Base-by-base conservation (phyloP, 1,140 invertebrate genomes). In the Medauroidea extradentata region DNA sequence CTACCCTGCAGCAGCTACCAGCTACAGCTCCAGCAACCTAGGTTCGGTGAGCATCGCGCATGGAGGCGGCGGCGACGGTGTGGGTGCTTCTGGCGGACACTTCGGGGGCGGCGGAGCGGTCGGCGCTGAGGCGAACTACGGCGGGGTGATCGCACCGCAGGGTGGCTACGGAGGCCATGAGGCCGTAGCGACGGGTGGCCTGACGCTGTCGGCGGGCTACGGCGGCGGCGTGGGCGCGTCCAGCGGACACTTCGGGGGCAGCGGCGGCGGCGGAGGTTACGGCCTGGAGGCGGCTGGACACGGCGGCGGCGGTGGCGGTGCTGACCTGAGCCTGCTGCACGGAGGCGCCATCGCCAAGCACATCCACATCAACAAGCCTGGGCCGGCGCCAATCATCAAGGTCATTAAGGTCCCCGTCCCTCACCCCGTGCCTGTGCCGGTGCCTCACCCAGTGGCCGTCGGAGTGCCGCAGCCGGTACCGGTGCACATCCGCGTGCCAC, bases 401-500 rank as follows among this genome's bases (percentile, higher is more conserved):
- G 60, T 64, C 0, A 42, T 67, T 1, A 57, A 59, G 0, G 61
- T 67, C 0, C 60, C 63, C 2, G 65, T 68, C 2, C 67, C 67
- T 2, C 59, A 68, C 14, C 63, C 63, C n/a, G 58, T 68, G 14
- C 65, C 65, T 2, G 64, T 67, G 42, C 63, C 63, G 8, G 60
- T 64, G 2, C 65, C 65, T 18, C 60, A 62, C 4, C 60, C 65
- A 19, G 58, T 66, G 16, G 49, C 63, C 27, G 61, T 66, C 3
- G 53, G 53, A 2, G 59, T 64, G 0, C 62, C 65, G 2, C 59
- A 61, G 13, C 59, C 59, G 1, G 43, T 41, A n/a, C 16, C 58
- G 8, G 58, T 60, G 38, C 51, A 60, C 51, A n/a, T 60, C 2
- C 39, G 14, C 19, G 63, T 66, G 18, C 65, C 59, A 2, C 84